Evolutionary conservation across 1,140 invertebrate genomes (phyloP).

Genomic region (Zaprionus lachaisei): DNA sequence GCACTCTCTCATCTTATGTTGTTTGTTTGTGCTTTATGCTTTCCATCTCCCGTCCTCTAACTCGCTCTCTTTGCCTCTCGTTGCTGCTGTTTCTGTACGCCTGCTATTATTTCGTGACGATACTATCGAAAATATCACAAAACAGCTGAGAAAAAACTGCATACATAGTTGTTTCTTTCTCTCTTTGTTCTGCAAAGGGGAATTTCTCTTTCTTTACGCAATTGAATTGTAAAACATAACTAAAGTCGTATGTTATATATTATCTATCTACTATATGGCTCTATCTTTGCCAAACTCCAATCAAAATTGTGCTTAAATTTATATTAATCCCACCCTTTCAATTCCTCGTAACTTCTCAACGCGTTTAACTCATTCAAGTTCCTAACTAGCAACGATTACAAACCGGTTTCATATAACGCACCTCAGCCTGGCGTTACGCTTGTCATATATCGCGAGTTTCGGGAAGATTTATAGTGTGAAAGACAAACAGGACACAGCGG

Average conservation of each 20-base stretch:
- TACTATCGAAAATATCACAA: not conserved
- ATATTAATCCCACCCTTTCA: not conserved
- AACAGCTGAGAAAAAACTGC: not conserved
- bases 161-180: not conserved
- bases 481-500: constrained; percentile 49
- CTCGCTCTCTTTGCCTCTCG: not conserved
- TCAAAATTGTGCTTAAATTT: not conserved
- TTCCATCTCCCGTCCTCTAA: not conserved
- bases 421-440: constrained; percentile 44
- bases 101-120: not conserved
- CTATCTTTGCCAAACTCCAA: not conserved
- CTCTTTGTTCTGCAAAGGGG: no score
- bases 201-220: no score
- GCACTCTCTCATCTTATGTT: not conserved
- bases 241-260: no score
- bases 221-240: no score
- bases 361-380: not conserved
- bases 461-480: constrained; percentile 73
- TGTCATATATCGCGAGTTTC: constrained; percentile 51
- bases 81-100: not conserved
- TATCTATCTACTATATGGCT: no score
- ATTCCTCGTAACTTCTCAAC: not conserved
- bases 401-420: constrained; percentile 50
- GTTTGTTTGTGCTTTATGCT: not conserved
- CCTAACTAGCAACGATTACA: not conserved